Conservation (phyloP, 2,113 vertebrate genomes). For the Semicossyphus pulcher region DNA sequence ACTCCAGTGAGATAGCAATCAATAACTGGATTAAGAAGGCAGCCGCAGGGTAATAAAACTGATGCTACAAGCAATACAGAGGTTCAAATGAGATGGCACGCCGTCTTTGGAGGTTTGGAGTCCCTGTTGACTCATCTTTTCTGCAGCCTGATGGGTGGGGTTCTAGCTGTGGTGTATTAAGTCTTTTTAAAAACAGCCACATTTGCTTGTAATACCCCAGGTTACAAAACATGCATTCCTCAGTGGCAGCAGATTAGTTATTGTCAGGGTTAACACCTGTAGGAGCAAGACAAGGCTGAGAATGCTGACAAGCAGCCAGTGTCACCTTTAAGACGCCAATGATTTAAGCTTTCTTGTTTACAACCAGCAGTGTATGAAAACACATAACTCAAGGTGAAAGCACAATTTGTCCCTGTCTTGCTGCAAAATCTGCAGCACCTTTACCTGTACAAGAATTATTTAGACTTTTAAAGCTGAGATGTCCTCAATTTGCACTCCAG, state of each 20-base stretch:
- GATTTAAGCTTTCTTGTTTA: not conserved
- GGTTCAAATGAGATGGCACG: constrained; percentile 14
- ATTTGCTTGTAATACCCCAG: not conserved
- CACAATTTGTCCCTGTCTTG: not conserved
- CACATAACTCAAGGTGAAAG: constrained; percentile 10
- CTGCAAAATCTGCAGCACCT: not conserved
- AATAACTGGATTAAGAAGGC: constrained; percentile 36
- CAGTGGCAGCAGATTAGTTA: not conserved
- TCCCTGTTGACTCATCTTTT: constrained; percentile 43
- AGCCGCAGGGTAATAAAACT: constrained; percentile 15
- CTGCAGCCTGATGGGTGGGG: constrained; percentile 12
- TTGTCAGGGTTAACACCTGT: constrained; percentile 17
- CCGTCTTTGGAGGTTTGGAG: constrained; percentile 14
- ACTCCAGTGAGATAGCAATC: constrained; percentile 37
- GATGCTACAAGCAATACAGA: constrained; percentile 42
- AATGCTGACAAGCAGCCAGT: constrained; percentile 6
- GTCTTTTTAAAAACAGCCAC: not conserved
- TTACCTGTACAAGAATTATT: constrained; percentile 2
- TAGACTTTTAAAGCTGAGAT: not conserved
- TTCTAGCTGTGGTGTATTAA: not conserved
- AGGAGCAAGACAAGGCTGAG: not conserved
- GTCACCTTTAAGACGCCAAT: constrained; percentile 21
- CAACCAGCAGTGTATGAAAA: not conserved
- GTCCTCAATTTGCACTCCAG: constrained; percentile 25
- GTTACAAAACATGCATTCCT: constrained; percentile 5